These are phyloP conservation scores for Drosophila setosimentum DNA, from an alignment of 2,888 invertebrate species.

Conservation along the genomic window DNA sequence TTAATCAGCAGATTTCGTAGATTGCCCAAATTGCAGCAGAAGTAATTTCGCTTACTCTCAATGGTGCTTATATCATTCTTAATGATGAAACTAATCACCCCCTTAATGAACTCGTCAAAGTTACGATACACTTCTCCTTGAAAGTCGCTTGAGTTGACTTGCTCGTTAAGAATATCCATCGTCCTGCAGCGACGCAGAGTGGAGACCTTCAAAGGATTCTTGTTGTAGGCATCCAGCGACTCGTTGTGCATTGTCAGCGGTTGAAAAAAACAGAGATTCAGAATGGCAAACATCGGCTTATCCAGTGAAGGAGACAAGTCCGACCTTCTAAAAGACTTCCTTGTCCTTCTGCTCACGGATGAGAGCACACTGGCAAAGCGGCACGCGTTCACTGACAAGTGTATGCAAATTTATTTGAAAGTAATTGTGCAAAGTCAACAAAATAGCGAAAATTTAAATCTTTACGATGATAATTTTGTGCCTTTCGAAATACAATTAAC, in stretches of 20 bases:
- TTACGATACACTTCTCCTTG: slow-evolving; percentile 48
- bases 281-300: slow-evolving; percentile 55
- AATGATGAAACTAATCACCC: slow-evolving; percentile 49
- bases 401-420: not conserved
- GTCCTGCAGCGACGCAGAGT: slow-evolving; percentile 48
- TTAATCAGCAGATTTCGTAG: slow-evolving; percentile 67
- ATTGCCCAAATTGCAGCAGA: slow-evolving; percentile 73
- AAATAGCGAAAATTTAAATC: not conserved
- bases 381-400: slow-evolving; percentile 49
- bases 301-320: accelerated
- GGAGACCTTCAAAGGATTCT: slow-evolving; percentile 18
- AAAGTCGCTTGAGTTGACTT: slow-evolving; percentile 16
- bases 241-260: slow-evolving; percentile 41
- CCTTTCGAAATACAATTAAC: not conserved
- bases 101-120: slow-evolving; percentile 60
- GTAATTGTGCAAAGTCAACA: not conserved
- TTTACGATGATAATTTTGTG: not conserved
- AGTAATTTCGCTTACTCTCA: slow-evolving; percentile 52
- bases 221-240: slow-evolving; percentile 54
- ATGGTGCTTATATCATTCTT: slow-evolving; percentile 33
- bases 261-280: slow-evolving; percentile 65
- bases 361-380: slow-evolving; percentile 53
- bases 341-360: not conserved
- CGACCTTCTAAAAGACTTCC: not conserved
- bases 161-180: not conserved